Evolutionary conservation across 1,140 invertebrate species (phyloP).

Genomic region (Cyclina sinensis): DNA sequence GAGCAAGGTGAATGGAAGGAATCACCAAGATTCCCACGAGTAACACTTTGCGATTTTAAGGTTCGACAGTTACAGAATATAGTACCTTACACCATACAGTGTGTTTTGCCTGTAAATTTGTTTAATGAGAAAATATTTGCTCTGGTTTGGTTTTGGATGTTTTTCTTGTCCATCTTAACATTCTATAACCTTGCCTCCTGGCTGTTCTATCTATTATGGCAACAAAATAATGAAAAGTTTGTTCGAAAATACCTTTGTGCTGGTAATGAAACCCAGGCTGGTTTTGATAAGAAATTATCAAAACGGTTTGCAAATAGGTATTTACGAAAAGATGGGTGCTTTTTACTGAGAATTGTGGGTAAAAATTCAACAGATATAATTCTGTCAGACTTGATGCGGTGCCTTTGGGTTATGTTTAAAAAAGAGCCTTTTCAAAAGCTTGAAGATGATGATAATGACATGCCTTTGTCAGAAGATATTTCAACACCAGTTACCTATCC

Average conservation of each 20-base stretch:
- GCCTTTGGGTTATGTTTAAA: slow-evolving; percentile 79
- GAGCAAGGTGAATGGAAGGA: slow-evolving; percentile 84
- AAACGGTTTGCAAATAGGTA: slow-evolving; percentile 70
- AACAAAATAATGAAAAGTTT: slow-evolving; percentile 77
- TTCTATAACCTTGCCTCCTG: slow-evolving; percentile 83
- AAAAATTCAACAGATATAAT: slow-evolving; percentile 84
- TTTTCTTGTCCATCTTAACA: slow-evolving; percentile 83
- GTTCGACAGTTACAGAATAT: slow-evolving; percentile 86
- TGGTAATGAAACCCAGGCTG: slow-evolving; percentile 54
- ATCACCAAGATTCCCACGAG: slow-evolving; percentile 86
- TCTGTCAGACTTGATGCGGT: slow-evolving; percentile 79
- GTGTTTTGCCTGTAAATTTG: slow-evolving; percentile 88
- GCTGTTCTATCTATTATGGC: slow-evolving; percentile 77
- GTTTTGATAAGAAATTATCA: slow-evolving; percentile 63
- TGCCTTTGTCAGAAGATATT: background rate
- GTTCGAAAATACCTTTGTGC: slow-evolving; percentile 84
- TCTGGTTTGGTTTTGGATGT: slow-evolving; percentile 82
- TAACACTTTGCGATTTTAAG: slow-evolving; percentile 88
- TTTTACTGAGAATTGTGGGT: slow-evolving; percentile 76
- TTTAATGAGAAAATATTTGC: slow-evolving; percentile 88
- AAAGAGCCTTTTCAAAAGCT: slow-evolving; percentile 22
- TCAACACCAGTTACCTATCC: background rate
- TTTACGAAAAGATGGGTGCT: slow-evolving; percentile 78
- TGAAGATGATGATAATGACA: background rate
- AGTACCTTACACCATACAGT: slow-evolving; percentile 86